Conservation (phyloP, 2,888 invertebrate genomes). For the Zaprionus obscuricornis region DNA sequence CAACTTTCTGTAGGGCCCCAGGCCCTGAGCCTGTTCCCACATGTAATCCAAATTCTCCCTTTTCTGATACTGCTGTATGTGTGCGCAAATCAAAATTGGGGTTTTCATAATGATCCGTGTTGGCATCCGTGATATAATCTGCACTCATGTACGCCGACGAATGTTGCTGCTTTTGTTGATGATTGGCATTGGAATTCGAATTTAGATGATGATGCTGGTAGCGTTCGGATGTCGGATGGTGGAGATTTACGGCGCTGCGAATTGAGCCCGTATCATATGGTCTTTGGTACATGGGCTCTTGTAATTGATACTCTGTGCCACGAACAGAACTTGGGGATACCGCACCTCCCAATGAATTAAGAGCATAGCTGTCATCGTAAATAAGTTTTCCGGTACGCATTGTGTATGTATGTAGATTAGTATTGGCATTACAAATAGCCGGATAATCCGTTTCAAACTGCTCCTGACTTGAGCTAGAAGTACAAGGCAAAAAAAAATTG, state of each 20-base stretch:
- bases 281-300: slow-evolving; percentile 80
- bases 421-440: slow-evolving; percentile 93
- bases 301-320: slow-evolving; percentile 71
- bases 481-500: slow-evolving; percentile 91
- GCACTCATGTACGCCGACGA: slow-evolving; percentile 45
- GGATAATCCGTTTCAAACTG: slow-evolving; percentile 93
- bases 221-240: slow-evolving; percentile 44
- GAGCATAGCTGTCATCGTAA: slow-evolving; percentile 87
- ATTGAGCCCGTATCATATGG: slow-evolving; percentile 82
- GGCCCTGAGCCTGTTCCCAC: slow-evolving; percentile 8
- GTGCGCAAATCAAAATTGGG: slow-evolving; percentile 82
- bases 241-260: slow-evolving; percentile 60
- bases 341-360: slow-evolving; percentile 83
- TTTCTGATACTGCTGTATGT: no score
- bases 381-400: slow-evolving; percentile 90
- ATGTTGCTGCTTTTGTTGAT: slow-evolving; percentile 45
- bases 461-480: slow-evolving; percentile 92
- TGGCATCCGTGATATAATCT: slow-evolving; percentile 77
- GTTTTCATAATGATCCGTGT: slow-evolving; percentile 83
- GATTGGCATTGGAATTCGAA: no score
- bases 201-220: slow-evolving; percentile 25
- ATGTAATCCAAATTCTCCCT: no score
- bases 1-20: slow-evolving; percentile 49
- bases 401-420: slow-evolving; percentile 92
- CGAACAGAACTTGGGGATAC: slow-evolving; percentile 32